Evolutionary conservation across 2,113 vertebrate genomes (phyloP).

Genomic region (Pachyramphus minor): DNA sequence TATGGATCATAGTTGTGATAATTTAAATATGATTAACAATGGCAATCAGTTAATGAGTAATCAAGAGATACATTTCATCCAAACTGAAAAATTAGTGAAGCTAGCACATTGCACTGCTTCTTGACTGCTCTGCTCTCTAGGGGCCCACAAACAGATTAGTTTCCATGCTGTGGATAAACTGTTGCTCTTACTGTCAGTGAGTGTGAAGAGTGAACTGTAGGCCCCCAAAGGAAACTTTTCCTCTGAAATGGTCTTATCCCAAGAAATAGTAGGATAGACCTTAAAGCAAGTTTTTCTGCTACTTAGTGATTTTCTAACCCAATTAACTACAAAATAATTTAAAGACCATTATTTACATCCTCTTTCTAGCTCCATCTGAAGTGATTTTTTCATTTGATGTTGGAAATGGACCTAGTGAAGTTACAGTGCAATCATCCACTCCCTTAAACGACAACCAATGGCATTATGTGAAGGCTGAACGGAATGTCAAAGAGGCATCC

Average conservation of each 20-base stretch:
- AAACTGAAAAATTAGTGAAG: neutral
- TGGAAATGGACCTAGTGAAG: conserved; percentile 89
- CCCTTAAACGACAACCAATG: conserved; percentile 89
- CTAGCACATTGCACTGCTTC: neutral
- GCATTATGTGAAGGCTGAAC: conserved; percentile 89
- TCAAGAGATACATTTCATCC: neutral
- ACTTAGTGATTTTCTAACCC: neutral
- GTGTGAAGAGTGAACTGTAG: neutral
- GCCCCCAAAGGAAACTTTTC: neutral
- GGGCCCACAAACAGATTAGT: neutral
- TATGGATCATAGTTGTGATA: neutral
- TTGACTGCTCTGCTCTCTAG: neutral
- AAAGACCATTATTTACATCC: neutral
- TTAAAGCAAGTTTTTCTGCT: neutral
- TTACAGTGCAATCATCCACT: conserved; percentile 74
- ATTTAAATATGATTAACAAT: neutral
- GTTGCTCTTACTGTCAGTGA: neutral
- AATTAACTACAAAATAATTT: neutral
- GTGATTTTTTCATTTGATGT: conserved; percentile 94
- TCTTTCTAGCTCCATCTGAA: conserved; percentile 81
- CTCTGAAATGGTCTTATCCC: neutral
- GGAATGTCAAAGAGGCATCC: conserved; percentile 89
- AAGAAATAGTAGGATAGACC: neutral
- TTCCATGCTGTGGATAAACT: neutral
- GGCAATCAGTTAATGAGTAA: neutral